A percentile compares a stretch with the other conserved stretches of the same genome.
phyloP scores from a whole-genome alignment of 2,797 vertebrate genomes.

The Dipus sagitta region DNA sequence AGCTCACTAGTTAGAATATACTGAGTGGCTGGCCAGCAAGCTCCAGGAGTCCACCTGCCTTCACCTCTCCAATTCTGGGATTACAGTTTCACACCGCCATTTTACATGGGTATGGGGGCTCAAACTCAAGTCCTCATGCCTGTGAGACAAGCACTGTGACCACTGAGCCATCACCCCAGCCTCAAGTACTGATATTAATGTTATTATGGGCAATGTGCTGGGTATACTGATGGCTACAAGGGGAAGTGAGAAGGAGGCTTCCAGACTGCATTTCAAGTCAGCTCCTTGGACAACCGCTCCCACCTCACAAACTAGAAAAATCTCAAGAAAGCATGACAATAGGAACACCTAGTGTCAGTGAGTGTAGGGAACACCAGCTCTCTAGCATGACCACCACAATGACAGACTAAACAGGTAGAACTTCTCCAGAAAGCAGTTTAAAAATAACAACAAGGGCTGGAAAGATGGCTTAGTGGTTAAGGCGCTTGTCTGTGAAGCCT shows the following conservation, averaged over 20 bases:
- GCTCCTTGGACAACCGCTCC: background rate
- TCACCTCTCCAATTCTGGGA: too few species aligned
- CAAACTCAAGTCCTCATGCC: too few species aligned
- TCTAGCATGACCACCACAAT: rapidly evolving
- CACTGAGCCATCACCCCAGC: too few species aligned
- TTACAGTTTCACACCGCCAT: too few species aligned
- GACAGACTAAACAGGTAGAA: background rate
- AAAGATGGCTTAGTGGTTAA: too few species aligned
- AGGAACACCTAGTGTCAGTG: rapidly evolving
- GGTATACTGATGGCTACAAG: rapidly evolving
- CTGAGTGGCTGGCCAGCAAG: too few species aligned
- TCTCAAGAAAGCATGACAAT: background rate
- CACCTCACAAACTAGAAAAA: background rate
- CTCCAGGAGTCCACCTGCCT: too few species aligned
- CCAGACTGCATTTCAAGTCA: background rate
- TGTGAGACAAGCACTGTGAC: too few species aligned
- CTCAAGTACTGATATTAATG: too few species aligned
- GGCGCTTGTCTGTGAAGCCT: too few species aligned
- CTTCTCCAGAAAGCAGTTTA: background rate
- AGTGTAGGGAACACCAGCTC: rapidly evolving
- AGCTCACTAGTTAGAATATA: too few species aligned
- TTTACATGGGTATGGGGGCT: too few species aligned
- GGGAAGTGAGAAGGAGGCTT: background rate
- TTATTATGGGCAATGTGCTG: background rate
- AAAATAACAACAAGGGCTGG: background rate